These are phyloP conservation scores for Nowickia ferox DNA, from an alignment of 2,888 invertebrate species.

Conservation along the genomic window DNA sequence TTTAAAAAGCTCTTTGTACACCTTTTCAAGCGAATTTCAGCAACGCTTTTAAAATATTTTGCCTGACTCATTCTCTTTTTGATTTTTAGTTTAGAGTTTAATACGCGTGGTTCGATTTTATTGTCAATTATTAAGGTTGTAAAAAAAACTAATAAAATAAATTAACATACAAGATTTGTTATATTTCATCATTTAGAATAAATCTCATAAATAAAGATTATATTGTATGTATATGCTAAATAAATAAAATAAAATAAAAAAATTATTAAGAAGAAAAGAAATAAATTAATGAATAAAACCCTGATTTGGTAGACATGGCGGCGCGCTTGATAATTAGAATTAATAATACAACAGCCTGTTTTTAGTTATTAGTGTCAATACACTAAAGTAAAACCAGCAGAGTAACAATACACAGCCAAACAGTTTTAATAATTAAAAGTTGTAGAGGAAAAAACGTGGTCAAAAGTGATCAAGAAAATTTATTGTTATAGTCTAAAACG, in stretches of 20 bases:
- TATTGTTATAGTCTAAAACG: not conserved
- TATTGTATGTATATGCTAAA: not conserved
- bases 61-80: not conserved
- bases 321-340: slow-evolving; percentile 50
- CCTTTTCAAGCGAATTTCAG: not conserved
- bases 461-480: too few species aligned
- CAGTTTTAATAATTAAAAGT: slow-evolving; percentile 1
- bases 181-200: slow-evolving; percentile 22
- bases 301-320: slow-evolving; percentile 59
- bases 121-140: not conserved
- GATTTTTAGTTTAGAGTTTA: not conserved
- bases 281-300: slow-evolving; percentile 64
- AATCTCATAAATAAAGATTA: slow-evolving; percentile 18
- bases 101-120: not conserved
- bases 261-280: slow-evolving; percentile 25
- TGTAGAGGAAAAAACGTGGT: not conserved
- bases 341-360: slow-evolving; percentile 11
- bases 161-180: slow-evolving; percentile 45
- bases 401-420: not conserved
- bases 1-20: not conserved
- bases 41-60: not conserved
- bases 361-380: too few species aligned
- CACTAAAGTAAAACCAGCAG: too few species aligned
- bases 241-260: not conserved
- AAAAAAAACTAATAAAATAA: slow-evolving; percentile 19